Percentiles rank a stretch among this genome's conserved stretches.
These are phyloP conservation scores for Brachystomella parvula DNA, from an alignment of 1,140 invertebrate genomes.

Conservation along the genomic window DNA sequence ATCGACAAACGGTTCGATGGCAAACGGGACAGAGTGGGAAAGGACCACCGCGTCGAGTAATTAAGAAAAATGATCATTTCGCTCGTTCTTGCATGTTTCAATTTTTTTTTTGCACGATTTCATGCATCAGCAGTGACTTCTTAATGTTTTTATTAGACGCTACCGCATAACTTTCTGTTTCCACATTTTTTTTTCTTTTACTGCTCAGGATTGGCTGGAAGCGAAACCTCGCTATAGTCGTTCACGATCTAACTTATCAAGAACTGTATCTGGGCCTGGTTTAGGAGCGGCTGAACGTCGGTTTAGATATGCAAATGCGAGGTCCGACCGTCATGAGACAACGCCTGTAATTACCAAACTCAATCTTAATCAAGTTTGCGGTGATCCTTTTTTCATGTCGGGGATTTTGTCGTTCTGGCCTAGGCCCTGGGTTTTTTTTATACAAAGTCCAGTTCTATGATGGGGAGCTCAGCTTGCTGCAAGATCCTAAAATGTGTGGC, in stretches of 20 bases:
- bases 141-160: neutral
- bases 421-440: no score
- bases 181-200: slow-evolving; percentile 16
- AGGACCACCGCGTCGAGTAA: slow-evolving; percentile 34
- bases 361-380: neutral
- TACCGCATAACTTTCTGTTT: no score
- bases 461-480: no score
- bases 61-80: slow-evolving; percentile 11
- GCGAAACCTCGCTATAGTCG: neutral
- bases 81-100: neutral
- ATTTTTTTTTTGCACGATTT: neutral
- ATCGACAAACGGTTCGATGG: slow-evolving; percentile 33
- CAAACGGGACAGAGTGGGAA: slow-evolving; percentile 11
- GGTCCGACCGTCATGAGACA: slow-evolving; percentile 13
- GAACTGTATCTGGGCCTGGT: neutral
- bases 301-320: no score
- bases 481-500: no score
- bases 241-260: slow-evolving; percentile 1
- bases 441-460: no score
- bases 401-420: no score
- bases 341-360: slow-evolving; percentile 18
- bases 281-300: neutral
- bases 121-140: neutral
- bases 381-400: slow-evolving; percentile 5
- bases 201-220: slow-evolving; percentile 3